These are phyloP conservation scores for Atherinomorus stipes DNA, from an alignment of 2,113 vertebrate genomes.

Conservation along the genomic window DNA sequence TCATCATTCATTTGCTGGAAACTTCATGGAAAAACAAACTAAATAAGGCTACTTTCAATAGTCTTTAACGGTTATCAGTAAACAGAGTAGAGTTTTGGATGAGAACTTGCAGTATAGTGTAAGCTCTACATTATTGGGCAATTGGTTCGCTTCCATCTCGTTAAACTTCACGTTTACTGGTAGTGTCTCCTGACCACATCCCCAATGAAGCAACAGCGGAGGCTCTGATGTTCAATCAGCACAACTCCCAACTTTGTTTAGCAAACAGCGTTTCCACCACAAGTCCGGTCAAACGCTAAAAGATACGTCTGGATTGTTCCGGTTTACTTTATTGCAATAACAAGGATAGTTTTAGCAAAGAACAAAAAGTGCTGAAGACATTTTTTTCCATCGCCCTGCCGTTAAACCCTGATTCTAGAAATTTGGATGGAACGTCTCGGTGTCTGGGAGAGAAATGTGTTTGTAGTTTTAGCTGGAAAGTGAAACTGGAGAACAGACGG, in stretches of 20 bases:
- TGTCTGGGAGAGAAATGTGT: neutral
- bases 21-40: slow-evolving; percentile 41
- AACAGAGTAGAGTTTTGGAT: slow-evolving; percentile 20
- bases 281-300: slow-evolving; percentile 9
- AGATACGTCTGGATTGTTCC: slow-evolving; percentile 9
- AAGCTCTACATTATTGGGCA: neutral
- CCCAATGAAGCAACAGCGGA: neutral
- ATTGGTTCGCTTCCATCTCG: neutral
- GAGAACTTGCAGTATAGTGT: slow-evolving; percentile 10
- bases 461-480: slow-evolving; percentile 3
- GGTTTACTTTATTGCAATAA: slow-evolving; percentile 16
- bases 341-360: neutral
- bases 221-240: neutral
- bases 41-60: slow-evolving; percentile 50
- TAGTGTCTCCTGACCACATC: neutral
- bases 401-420: slow-evolving; percentile 23
- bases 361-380: no score
- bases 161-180: slow-evolving; percentile 8
- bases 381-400: neutral
- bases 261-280: no score
- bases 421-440: neutral
- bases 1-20: slow-evolving; percentile 44
- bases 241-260: neutral
- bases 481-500: slow-evolving; percentile 30
- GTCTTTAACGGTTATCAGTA: slow-evolving; percentile 29